phyloP scores from a whole-genome alignment of 2,888 invertebrate genomes.

The Lissonota sp. region DNA sequence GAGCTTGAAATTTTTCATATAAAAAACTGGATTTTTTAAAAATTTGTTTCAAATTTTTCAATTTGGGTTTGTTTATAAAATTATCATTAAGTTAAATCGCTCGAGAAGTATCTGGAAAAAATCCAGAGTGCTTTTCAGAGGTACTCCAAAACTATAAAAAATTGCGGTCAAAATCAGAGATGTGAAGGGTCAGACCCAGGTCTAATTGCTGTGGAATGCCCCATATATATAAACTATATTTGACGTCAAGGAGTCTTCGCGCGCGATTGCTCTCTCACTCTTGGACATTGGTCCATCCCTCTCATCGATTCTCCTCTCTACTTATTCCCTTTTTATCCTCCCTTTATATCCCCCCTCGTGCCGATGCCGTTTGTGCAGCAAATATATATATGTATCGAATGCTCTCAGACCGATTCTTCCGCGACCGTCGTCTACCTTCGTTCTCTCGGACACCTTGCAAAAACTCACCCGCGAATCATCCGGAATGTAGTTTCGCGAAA shows the following conservation, averaged over 20 bases:
- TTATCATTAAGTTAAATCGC: too few species aligned
- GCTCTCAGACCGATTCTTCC: constrained; percentile 22
- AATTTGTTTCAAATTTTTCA: too few species aligned
- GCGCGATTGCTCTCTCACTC: constrained; percentile 45
- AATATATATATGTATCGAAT: too few species aligned
- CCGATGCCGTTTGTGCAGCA: constrained; percentile 52
- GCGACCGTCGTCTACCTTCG: constrained; percentile 60
- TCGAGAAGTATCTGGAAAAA: too few species aligned
- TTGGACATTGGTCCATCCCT: constrained; percentile 21
- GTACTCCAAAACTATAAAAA: too few species aligned
- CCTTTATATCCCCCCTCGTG: neutral
- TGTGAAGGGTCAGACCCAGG: too few species aligned
- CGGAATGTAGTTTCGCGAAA: constrained; percentile 74
- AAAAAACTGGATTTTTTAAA: too few species aligned
- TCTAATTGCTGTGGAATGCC: too few species aligned
- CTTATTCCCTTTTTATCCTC: constrained; percentile 27
- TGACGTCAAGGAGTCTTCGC: constrained; percentile 29
- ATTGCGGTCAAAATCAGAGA: too few species aligned
- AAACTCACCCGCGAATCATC: constrained; percentile 73
- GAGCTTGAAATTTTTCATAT: too few species aligned
- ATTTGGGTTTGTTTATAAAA: too few species aligned
- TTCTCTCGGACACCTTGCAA: constrained; percentile 65
- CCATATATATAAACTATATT: constrained; percentile 12
- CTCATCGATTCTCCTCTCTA: constrained; percentile 27
- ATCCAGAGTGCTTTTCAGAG: too few species aligned